Evolutionary conservation across 2,888 invertebrate genomes (phyloP).

Genomic region (Nycteola revayana): DNA sequence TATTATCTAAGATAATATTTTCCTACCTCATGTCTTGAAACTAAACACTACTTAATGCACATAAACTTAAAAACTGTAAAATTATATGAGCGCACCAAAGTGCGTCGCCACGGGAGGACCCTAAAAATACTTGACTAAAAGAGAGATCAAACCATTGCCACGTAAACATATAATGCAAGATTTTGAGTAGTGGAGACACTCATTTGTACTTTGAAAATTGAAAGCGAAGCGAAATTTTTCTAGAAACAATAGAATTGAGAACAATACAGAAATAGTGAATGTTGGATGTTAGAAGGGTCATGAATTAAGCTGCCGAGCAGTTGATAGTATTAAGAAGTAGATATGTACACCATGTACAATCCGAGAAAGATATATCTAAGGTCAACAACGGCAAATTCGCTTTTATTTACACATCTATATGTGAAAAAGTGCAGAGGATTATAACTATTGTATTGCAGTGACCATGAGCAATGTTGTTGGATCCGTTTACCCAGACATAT

Average conservation of each 20-base stretch:
- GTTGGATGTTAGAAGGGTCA: constrained; percentile 7
- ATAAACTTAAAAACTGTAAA: constrained; percentile 63
- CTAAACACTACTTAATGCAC: constrained; percentile 68
- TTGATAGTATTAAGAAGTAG: too few species aligned
- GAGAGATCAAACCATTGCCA: constrained; percentile 88
- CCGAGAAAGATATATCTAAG: too few species aligned
- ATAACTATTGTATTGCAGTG: too few species aligned
- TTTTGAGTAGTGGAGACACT: constrained; percentile 48
- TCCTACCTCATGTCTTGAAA: constrained; percentile 77
- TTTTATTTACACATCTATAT: too few species aligned
- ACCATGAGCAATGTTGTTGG: too few species aligned
- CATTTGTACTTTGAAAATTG: constrained; percentile 72
- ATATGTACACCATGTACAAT: too few species aligned
- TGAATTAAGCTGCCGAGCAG: constrained; percentile 32
- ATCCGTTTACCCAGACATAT: too few species aligned
- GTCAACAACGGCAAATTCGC: too few species aligned
- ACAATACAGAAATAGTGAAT: constrained; percentile 17
- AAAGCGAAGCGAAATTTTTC: constrained; percentile 39
- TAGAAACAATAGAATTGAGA: constrained; percentile 12
- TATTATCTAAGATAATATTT: constrained; percentile 79
- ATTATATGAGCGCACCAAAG: constrained; percentile 49
- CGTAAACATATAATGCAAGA: constrained; percentile 67
- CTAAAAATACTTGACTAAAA: constrained; percentile 86
- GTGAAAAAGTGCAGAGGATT: too few species aligned
- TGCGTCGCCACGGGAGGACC: constrained; percentile 58